Percentiles rank a stretch among this genome's conserved stretches.
phyloP scores from a whole-genome alignment of 2,888 invertebrate genomes.

The Sinodicranocentrus sp. region DNA sequence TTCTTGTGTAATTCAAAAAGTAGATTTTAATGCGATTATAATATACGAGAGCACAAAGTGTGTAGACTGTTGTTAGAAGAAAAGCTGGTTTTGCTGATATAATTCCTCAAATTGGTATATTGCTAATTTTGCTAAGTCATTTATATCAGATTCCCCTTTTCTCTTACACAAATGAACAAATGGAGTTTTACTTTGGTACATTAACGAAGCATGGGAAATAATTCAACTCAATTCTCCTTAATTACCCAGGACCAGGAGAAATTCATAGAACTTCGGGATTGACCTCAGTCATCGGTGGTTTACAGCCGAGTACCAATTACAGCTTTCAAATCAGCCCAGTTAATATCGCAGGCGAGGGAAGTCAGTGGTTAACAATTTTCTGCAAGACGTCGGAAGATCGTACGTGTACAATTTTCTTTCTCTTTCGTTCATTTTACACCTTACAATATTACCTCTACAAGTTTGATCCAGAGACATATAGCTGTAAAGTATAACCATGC shows the following conservation, averaged over 20 bases:
- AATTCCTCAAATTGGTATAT: too few species aligned
- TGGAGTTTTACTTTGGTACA: too few species aligned
- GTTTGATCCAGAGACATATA: too few species aligned
- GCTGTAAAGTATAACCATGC: too few species aligned
- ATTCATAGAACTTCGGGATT: slow-evolving; percentile 72
- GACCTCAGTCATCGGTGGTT: slow-evolving; percentile 72
- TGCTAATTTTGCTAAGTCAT: background rate
- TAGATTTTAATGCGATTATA: slow-evolving; percentile 37
- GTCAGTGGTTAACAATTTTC: slow-evolving; percentile 71
- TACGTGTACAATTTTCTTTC: slow-evolving; percentile 44
- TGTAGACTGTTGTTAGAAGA: too few species aligned
- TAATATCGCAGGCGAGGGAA: slow-evolving; percentile 74
- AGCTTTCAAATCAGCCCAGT: slow-evolving; percentile 74
- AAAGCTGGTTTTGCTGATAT: background rate
- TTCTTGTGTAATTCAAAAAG: background rate
- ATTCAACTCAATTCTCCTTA: slow-evolving; percentile 52
- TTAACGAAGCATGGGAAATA: slow-evolving; percentile 16
- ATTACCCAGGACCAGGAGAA: slow-evolving; percentile 67
- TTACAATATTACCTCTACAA: too few species aligned
- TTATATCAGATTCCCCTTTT: too few species aligned
- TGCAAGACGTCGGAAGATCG: slow-evolving; percentile 76
- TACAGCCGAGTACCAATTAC: slow-evolving; percentile 74
- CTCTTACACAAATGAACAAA: too few species aligned
- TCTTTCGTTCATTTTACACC: background rate
- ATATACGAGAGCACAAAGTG: too few species aligned